A percentile compares a stretch with the other conserved stretches of the same genome.
These are phyloP conservation scores for Sebastes itinus DNA, from an alignment of 2,797 vertebrate species.

Conservation along the genomic window DNA sequence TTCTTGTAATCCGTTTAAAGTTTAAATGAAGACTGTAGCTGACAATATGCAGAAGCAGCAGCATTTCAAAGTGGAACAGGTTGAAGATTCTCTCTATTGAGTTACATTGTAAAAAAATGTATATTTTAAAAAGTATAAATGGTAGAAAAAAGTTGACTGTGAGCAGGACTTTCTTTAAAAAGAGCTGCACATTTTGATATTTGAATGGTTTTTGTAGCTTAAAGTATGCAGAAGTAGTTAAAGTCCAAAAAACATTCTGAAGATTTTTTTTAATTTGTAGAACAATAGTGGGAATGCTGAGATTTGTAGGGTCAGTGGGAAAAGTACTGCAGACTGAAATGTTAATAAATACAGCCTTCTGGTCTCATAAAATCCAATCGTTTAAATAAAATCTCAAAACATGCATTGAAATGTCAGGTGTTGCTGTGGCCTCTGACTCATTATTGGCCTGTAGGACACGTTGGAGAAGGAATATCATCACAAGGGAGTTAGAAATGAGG, in stretches of 20 bases:
- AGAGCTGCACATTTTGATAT: no score
- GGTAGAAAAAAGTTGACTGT: no score
- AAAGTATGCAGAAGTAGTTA: no score
- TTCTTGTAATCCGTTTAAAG: background rate
- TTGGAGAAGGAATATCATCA: constrained; percentile 24
- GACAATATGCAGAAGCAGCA: background rate
- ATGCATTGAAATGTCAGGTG: constrained; percentile 36
- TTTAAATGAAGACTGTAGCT: background rate
- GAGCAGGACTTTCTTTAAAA: no score
- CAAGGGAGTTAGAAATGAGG: constrained; percentile 30
- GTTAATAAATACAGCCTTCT: constrained; percentile 19
- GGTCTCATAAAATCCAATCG: constrained; percentile 2
- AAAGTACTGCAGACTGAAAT: background rate
- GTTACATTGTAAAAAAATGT: fast-evolving
- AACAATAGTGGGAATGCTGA: no score
- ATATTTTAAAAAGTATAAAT: no score
- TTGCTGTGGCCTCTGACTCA: constrained; percentile 17
- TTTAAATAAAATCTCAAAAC: constrained; percentile 4
- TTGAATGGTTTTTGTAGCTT: no score
- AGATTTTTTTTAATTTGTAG: no score
- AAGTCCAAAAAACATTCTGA: no score
- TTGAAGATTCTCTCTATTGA: background rate
- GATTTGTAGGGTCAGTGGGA: background rate
- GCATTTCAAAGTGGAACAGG: background rate
- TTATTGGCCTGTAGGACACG: constrained; percentile 14